Base-by-base conservation (phyloP, 2,888 invertebrate species). In the Augochlorella aurata region DNA sequence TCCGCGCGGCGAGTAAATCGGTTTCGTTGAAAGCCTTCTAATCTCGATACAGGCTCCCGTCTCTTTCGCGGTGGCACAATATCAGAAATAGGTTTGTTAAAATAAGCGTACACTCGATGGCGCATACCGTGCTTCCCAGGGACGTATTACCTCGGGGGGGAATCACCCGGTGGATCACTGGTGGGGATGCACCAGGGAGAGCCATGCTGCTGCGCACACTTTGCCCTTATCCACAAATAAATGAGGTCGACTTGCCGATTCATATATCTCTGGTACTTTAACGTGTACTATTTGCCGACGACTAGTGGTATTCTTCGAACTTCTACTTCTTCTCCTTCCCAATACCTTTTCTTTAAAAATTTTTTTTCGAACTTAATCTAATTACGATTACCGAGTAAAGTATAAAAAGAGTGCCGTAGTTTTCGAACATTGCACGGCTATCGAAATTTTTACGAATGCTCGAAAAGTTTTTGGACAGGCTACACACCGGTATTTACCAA, bases 51-150 rank as follows among this genome's bases (percentile, higher is more conserved):
- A 88, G 87, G 71, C 81, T 72, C 81, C 86, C 63, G 63, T 38
- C 63, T 63, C 83, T 86, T 45, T 71, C 77, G 84, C 83, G 87
- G 87, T 87, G 90, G 88, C 90, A 87, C 90, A 89, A 90, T 90
- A 90, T 90, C 90, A 90, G 90, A 90, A 90, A 90, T 90, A 90
- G 90, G 90, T 88, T 90, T 90, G 90, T 90, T 90, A 90, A 90
- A 90, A 90, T 90, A 90, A 90, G 88, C 90, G 88, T 89, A 90
- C 88, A 87, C 87, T 89, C 84, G 87, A 85, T 85, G 89, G 84
- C 88, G 88, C 87, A 85, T 81, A 83, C 85, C 87, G 88, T 73
- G 83, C 82, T 77, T 82, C 82, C 82, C 89, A 88, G 89, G 88
- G 87, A 86, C 88, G 88, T 87, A 84, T 86, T 85, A 79, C 78